Percentiles rank a stretch among this genome's conserved stretches.
Conservation (phyloP, 1,140 invertebrate species). For the Meloidogyne chitwoodi region DNA sequence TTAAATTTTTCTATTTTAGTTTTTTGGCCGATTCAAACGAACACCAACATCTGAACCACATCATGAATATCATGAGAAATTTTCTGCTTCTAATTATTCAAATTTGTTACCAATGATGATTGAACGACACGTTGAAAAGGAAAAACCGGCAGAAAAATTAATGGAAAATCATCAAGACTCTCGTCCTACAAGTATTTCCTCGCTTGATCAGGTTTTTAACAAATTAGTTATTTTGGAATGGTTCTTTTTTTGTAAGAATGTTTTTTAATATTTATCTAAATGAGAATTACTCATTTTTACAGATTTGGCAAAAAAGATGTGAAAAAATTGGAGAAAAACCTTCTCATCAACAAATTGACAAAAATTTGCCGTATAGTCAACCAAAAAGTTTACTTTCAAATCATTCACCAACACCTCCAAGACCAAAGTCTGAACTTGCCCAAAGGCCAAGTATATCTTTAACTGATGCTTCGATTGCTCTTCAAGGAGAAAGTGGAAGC, state of each 20-base stretch:
- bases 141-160: background rate
- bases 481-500: background rate
- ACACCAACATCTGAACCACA: background rate
- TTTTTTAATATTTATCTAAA: background rate
- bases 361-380: background rate
- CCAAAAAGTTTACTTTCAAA: background rate
- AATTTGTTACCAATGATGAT: background rate
- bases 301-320: background rate
- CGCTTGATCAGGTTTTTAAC: background rate
- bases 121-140: no score
- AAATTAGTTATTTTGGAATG: no score
- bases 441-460: background rate
- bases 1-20: background rate
- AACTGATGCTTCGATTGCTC: background rate
- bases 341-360: background rate
- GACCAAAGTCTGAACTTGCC: background rate
- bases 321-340: background rate
- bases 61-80: background rate
- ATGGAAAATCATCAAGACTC: background rate
- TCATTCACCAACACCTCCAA: background rate
- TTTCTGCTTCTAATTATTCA: background rate
- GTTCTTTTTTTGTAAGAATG: background rate
- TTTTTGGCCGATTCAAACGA: background rate
- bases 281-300: no score
- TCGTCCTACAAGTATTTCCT: background rate